Evolutionary conservation across 2,888 invertebrate species (phyloP).

Genomic region (Maniola hyperantus): DNA sequence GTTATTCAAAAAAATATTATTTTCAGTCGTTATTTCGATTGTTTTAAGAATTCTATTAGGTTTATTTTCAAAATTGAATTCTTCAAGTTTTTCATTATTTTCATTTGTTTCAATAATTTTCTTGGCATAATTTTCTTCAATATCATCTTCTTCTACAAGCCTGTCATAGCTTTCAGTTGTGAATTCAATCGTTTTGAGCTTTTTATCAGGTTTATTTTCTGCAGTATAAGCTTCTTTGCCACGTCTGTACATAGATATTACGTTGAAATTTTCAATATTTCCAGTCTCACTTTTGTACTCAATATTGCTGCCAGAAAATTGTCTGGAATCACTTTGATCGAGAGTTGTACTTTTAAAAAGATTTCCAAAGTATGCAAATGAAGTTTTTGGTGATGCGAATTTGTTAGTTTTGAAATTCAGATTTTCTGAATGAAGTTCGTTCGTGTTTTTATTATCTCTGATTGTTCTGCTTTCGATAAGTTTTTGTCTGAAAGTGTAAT

Average conservation of each 20-base stretch:
- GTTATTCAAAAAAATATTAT: background rate
- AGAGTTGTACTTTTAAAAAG: conserved; percentile 21
- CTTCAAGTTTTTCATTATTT: background rate
- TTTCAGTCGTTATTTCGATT: background rate
- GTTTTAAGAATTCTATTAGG: background rate
- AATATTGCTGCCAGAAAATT: background rate
- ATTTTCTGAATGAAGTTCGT: background rate
- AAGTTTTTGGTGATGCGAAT: background rate
- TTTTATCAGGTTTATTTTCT: background rate
- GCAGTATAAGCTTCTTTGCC: background rate
- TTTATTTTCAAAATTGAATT: background rate
- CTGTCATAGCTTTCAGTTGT: background rate
- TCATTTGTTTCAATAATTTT: background rate
- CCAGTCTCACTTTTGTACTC: background rate
- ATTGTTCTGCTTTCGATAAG: background rate
- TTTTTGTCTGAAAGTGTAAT: background rate
- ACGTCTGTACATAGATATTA: background rate
- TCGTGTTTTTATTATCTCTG: background rate
- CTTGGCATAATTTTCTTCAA: background rate
- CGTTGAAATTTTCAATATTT: too few relatives aligned
- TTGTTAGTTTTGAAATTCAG: background rate
- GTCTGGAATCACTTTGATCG: background rate
- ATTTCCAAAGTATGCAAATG: conserved; percentile 34
- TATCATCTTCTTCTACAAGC: background rate
- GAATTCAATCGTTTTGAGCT: background rate